Conservation (phyloP, 1,140 invertebrate genomes). For the Radopholus similis region DNA sequence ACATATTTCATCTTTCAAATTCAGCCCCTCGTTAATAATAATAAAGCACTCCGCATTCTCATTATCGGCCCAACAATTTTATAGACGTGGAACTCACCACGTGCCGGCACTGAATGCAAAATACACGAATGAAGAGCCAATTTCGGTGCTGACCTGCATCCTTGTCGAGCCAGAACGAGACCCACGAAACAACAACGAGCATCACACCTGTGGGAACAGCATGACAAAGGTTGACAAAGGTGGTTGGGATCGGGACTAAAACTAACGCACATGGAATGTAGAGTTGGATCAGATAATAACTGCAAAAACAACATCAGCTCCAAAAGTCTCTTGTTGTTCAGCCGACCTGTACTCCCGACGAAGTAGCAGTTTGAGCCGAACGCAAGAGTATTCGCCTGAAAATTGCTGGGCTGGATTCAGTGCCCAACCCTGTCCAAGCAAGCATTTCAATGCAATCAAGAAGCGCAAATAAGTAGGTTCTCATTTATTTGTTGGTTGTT, state of each 20-base stretch:
- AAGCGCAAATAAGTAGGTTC: background rate
- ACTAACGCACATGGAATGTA: slow-evolving; percentile 57
- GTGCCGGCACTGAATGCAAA: slow-evolving; percentile 71
- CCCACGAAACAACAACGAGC: slow-evolving; percentile 15
- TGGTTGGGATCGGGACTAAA: too few relatives aligned
- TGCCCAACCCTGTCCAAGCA: background rate
- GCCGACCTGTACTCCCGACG: slow-evolving; percentile 63
- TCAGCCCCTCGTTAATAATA: too few relatives aligned
- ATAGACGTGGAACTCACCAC: too few relatives aligned
- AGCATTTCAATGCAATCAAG: background rate
- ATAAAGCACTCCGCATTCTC: too few relatives aligned
- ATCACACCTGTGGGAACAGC: slow-evolving; percentile 30
- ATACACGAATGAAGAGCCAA: background rate
- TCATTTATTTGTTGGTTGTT: background rate
- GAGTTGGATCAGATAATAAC: slow-evolving; percentile 88
- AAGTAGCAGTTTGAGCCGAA: slow-evolving; percentile 53
- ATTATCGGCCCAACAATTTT: too few relatives aligned
- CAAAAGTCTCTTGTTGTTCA: background rate
- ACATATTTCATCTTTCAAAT: too few relatives aligned
- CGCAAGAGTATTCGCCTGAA: slow-evolving; percentile 70
- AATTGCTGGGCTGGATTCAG: slow-evolving; percentile 8
- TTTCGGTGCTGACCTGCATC: slow-evolving; percentile 22
- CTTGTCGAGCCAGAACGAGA: slow-evolving; percentile 88
- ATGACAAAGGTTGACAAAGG: too few relatives aligned
- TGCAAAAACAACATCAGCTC: slow-evolving; percentile 64